phyloP scores from a whole-genome alignment of 2,888 invertebrate species.

The Malachius bipustulatus region DNA sequence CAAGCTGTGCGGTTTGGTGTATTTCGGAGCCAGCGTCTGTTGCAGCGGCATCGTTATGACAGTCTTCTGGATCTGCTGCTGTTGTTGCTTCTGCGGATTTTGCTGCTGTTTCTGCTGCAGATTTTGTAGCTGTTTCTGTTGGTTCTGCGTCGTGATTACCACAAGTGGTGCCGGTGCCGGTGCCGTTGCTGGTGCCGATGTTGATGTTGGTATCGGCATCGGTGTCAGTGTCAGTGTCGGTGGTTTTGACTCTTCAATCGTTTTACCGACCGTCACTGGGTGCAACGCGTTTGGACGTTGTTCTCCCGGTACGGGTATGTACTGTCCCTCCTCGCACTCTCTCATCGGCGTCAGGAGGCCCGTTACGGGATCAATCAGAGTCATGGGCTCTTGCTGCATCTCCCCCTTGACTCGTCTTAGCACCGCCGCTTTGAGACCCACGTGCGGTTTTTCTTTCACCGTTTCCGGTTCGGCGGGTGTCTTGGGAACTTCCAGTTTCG shows the following conservation, averaged over 20 bases:
- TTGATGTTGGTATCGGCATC: constrained; percentile 13
- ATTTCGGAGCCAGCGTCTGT: constrained; percentile 31
- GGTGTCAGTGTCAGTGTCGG: constrained; percentile 36
- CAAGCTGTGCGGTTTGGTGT: constrained; percentile 43
- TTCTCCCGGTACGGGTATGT: constrained; percentile 43
- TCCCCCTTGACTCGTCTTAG: constrained; percentile 35
- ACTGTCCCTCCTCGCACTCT: constrained; percentile 58
- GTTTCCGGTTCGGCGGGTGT: constrained; percentile 23
- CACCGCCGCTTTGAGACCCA: constrained; percentile 34
- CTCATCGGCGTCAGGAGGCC: constrained; percentile 58
- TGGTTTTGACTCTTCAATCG: constrained; percentile 36
- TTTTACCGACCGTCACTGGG: constrained; percentile 24
- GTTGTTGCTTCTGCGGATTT: constrained; percentile 20
- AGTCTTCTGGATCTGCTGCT: constrained; percentile 17
- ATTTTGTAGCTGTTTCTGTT: constrained; percentile 15
- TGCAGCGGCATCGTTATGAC: constrained; percentile 16
- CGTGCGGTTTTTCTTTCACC: constrained; percentile 27
- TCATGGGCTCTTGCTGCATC: constrained; percentile 46
- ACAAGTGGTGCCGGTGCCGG: constrained; percentile 13
- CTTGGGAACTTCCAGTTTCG: constrained; percentile 17
- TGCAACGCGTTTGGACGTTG: constrained; percentile 14
- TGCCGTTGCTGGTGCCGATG: constrained; percentile 15
- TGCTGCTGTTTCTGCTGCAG: constrained; percentile 13
- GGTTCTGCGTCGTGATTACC: constrained; percentile 13
- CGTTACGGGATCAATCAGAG: constrained; percentile 62